Evolutionary conservation across 2,797 vertebrate species (phyloP), one percentile per base, ranked within the genome.

Genomic region (Hoplostethus atlanticus): DNA sequence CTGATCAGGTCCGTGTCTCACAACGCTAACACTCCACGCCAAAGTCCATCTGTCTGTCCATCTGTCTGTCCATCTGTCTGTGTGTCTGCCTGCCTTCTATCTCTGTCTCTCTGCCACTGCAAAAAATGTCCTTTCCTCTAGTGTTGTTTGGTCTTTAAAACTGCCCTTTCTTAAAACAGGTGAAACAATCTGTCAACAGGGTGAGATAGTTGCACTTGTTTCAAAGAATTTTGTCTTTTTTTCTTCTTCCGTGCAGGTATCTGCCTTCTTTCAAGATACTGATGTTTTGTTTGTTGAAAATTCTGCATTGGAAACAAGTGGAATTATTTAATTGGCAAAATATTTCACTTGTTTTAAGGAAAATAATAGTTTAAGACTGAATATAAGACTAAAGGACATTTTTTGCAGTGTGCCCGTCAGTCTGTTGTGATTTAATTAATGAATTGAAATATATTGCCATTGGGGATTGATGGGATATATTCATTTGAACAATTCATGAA

Each of bases 1-100:
- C 95, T 94, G 92, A 96, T 92, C 96, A 98, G 98, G 98, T 94
- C 88, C 85, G 85, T 91, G 88, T 82, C 78, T 80, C 21, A 46
- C 83, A 61, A 46, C 13, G 48, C 90, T 90, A 83, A 85, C 84
- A 52, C 80, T 50, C 42, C 55, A 80, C 5, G 62, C 70, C 58
- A 44, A n/a, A n/a, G 57, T 72, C 81, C 46, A 52, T 76, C 51
- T 77, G 79, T 78, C 48, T 61, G 52, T 68, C 58, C 42, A 51
- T 36, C 4, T 63, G 57, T 48, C 62, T 73, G 60, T 56, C 31
- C 2, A 7, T 74, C 58, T 71, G 69, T 51, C 0, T 4, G 47
- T 5, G 57, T 71, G 17, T 50, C 61, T 62, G 44, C 64, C 64
- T 58, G 28, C 28, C 28, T 3, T 2, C 28, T 28, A 28, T 28